Base-by-base conservation (phyloP, 2,888 invertebrate species). In the Tachina lurida region DNA sequence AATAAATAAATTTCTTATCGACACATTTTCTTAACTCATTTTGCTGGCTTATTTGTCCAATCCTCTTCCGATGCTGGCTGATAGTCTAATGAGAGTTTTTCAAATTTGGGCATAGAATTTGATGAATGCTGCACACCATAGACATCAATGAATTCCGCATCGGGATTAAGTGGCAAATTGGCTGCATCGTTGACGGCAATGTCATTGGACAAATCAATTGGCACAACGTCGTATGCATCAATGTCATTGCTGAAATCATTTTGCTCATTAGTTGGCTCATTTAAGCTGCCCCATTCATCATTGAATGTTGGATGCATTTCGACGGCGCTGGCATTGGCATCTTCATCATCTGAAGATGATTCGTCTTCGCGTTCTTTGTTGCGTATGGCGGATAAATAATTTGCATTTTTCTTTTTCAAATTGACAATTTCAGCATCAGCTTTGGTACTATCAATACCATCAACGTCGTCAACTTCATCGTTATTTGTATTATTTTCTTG, bases 141-240 rank as follows among this genome's bases (percentile, higher is more conserved):
- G 12, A 89, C 87, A 54, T 89, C 88, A 82, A 93, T 88, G 10
- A 93, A 82, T 84, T 93, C 93, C 0, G 93, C 93, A 87, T 93
- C 91, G n/a, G 93, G 92, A 90, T 93, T 90, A 19, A 88, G 65
- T 10, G 91, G 90, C 45, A 90, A 91, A 56, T 91, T 88, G 7
- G 90, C 87, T 84, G 91, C 89, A 87, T 93, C 90, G 85, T 93
- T 93, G 49, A 93, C 90, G 12, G 90, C 91, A 87, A 93, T 92
- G 84, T 93, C 93, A 88, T 93, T 93, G 73, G 92, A 92, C 75
- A 93, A 89, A 90, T 93, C 93, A 49, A 91, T 87, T 52, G 93
- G 93, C 62, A 89, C 86, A 56, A 89, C 87, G 74, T 91, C 90
- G 79, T 90, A 91, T 49, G 86, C 88, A 87, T 92, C 92, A 86